These are phyloP conservation scores for Parazoanthus swiftii DNA, from an alignment of 92 coral and sea anemone genomes.

Conservation along the genomic window DNA sequence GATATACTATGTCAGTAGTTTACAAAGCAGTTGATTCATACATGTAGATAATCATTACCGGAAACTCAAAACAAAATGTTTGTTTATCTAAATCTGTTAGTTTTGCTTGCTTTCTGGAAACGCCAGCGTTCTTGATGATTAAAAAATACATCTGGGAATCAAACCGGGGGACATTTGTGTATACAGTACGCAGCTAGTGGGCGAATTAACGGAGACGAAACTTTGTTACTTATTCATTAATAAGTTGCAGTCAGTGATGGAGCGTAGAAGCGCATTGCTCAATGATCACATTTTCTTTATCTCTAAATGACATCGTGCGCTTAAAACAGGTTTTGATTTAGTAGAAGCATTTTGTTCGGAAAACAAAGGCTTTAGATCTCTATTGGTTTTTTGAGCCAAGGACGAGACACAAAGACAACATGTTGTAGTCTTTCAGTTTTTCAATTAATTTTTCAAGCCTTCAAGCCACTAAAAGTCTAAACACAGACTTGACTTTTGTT, in stretches of 20 bases:
- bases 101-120: not conserved
- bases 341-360: not conserved
- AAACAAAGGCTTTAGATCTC: not conserved
- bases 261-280: not conserved
- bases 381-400: not conserved
- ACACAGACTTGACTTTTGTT: constrained; percentile 17
- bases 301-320: not conserved
- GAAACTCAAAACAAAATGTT: not conserved
- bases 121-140: not conserved
- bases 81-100: not conserved
- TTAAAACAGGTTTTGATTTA: not conserved
- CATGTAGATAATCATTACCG: not conserved
- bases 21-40: constrained; percentile 2
- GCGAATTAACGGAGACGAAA: not conserved
- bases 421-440: constrained; percentile 9
- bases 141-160: not conserved
- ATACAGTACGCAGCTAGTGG: not conserved
- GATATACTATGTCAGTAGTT: not conserved
- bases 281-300: not conserved
- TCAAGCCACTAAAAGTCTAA: constrained; percentile 16
- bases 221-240: not conserved
- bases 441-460: constrained; percentile 1
- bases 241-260: not conserved
- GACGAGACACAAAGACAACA: not conserved
- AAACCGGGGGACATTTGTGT: not conserved